Percentiles rank a stretch among this genome's conserved stretches.
Evolutionary conservation across 2,888 invertebrate genomes (phyloP).

Genomic region (Agrochola lota): DNA sequence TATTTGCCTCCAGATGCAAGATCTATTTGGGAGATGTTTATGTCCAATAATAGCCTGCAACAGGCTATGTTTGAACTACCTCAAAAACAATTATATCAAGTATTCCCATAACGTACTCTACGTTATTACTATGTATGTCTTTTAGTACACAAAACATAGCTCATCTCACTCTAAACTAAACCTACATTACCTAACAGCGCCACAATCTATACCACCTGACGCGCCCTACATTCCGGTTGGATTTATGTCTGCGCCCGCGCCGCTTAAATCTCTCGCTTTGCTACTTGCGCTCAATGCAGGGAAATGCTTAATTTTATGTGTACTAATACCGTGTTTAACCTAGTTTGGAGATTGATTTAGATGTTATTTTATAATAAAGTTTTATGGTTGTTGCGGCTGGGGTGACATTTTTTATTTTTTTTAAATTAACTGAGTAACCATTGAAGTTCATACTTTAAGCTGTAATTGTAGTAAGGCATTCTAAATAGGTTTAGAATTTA

Average conservation of each 20-base stretch:
- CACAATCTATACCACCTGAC: slow-evolving; percentile 59
- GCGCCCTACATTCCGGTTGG: slow-evolving; percentile 75
- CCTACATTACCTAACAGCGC: slow-evolving; percentile 49
- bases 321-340: slow-evolving; percentile 57
- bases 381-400: not conserved
- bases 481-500: not conserved
- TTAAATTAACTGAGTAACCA: too few relatives aligned
- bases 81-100: not conserved
- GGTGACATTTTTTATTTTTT: too few relatives aligned
- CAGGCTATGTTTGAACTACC: not conserved
- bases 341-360: slow-evolving; percentile 48
- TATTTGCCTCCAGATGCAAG: not conserved
- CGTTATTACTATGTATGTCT: not conserved
- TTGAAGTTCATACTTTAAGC: not conserved
- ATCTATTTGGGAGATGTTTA: not conserved
- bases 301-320: slow-evolving; percentile 59
- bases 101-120: not conserved
- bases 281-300: slow-evolving; percentile 54
- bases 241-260: slow-evolving; percentile 71
- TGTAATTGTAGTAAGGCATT: not conserved
- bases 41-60: not conserved
- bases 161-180: slow-evolving; percentile 40
- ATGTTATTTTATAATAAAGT: slow-evolving; percentile 22
- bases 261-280: slow-evolving; percentile 52
- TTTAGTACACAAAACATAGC: slow-evolving; percentile 12